phyloP scores from a whole-genome alignment of 2,113 vertebrate species.

The Nothobranchius kuhntae region DNA sequence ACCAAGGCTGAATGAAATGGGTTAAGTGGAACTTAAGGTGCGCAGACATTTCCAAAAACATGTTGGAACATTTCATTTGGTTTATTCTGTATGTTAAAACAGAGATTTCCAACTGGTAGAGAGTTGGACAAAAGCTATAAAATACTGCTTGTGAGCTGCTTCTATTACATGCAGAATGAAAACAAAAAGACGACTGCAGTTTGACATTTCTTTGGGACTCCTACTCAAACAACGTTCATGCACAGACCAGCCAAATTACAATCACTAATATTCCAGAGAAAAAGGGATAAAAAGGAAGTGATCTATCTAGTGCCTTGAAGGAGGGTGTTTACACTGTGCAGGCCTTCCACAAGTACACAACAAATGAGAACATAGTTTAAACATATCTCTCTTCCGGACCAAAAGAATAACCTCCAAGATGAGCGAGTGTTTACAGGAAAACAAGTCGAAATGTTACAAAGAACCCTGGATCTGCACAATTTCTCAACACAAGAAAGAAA shows the following conservation, averaged over 20 bases:
- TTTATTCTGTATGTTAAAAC: neutral
- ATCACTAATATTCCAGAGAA: constrained; percentile 51
- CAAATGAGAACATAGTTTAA: constrained; percentile 33
- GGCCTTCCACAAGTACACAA: constrained; percentile 3
- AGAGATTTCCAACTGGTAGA: neutral
- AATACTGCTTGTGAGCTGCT: neutral
- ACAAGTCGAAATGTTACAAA: neutral
- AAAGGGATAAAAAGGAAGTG: constrained; percentile 5
- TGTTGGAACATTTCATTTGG: no score
- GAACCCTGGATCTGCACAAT: neutral
- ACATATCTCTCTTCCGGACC: constrained; percentile 5
- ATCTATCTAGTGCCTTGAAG: constrained; percentile 13
- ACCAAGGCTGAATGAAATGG: no score
- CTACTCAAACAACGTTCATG: constrained; percentile 15
- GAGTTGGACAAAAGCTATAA: neutral
- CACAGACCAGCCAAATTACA: constrained; percentile 56
- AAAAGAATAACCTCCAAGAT: constrained; percentile 15
- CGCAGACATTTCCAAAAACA: neutral
- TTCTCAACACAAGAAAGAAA: neutral
- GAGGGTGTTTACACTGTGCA: constrained; percentile 38
- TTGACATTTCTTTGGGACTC: constrained; percentile 26
- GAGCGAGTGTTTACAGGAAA: constrained; percentile 27
- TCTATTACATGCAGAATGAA: neutral
- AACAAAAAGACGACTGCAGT: constrained; percentile 16
- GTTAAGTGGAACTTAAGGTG: no score